These are phyloP conservation scores for Brienomyrus longianalis DNA, from an alignment of 2,113 vertebrate species.

Conservation along the genomic window DNA sequence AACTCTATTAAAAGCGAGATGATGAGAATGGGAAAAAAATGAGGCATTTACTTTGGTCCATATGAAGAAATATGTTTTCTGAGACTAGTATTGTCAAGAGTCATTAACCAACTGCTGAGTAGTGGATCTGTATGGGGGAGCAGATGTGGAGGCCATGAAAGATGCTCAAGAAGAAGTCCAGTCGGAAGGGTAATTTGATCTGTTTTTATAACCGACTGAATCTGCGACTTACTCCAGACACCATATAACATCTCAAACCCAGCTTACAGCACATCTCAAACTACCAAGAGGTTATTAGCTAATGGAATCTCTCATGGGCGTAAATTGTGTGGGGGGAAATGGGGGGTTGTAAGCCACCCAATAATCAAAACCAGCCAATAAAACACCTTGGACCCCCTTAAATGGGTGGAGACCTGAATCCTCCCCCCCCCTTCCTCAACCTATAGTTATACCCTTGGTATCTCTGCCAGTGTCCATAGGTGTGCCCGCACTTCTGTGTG, in stretches of 20 bases:
- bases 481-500: neutral
- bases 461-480: neutral
- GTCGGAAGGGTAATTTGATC: neutral
- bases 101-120: neutral
- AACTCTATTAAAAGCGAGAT: neutral
- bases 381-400: no score
- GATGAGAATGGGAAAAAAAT: neutral
- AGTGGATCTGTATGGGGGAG: neutral
- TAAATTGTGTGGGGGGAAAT: no score
- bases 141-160: neutral
- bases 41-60: neutral
- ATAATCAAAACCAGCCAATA: no score
- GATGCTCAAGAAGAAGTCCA: neutral
- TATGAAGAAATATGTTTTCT: slow-evolving; percentile 2
- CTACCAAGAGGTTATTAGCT: neutral
- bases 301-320: neutral
- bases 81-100: neutral
- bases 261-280: neutral
- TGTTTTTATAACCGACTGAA: neutral
- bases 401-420: no score
- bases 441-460: no score
- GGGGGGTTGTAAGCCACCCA: no score
- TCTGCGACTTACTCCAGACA: neutral
- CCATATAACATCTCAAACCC: neutral
- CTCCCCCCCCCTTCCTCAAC: no score